phyloP scores from a whole-genome alignment of 1,140 invertebrate species.

The Aphelenchoides avenae region DNA sequence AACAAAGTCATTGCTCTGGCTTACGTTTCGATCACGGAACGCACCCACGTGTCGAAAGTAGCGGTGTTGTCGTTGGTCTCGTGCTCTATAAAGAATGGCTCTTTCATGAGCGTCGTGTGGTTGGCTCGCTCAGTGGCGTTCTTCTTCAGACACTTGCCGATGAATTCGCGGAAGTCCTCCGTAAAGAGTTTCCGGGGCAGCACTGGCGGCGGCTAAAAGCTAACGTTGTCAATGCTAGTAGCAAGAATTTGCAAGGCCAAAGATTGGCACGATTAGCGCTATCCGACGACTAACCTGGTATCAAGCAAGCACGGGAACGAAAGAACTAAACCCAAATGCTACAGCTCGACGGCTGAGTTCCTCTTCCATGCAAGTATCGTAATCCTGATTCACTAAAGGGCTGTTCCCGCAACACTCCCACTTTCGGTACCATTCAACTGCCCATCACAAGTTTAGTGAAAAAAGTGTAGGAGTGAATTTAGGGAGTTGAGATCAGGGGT shows the following conservation, averaged over 20 bases:
- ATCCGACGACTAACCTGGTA: too few relatives aligned
- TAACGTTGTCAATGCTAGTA: slow-evolving; percentile 20
- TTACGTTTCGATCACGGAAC: slow-evolving; percentile 21
- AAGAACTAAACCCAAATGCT: neutral
- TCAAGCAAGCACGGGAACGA: slow-evolving; percentile 22
- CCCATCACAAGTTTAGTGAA: too few relatives aligned
- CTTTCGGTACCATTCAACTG: too few relatives aligned
- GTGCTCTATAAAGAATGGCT: slow-evolving; percentile 38
- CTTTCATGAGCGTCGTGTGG: slow-evolving; percentile 21
- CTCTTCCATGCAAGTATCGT: too few relatives aligned
- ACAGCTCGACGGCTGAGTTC: too few relatives aligned
- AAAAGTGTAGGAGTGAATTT: too few relatives aligned
- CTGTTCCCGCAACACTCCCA: too few relatives aligned
- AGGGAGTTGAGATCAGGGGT: too few relatives aligned
- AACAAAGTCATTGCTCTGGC: neutral
- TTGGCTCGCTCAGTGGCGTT: slow-evolving; percentile 35
- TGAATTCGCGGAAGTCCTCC: slow-evolving; percentile 36
- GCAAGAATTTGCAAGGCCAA: too few relatives aligned
- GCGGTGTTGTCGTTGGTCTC: slow-evolving; percentile 25
- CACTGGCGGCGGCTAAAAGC: slow-evolving; percentile 33
- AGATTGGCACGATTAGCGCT: too few relatives aligned
- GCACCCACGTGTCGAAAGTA: slow-evolving; percentile 42
- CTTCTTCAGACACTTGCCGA: slow-evolving; percentile 39
- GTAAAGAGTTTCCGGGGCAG: slow-evolving; percentile 41
- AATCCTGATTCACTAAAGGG: too few relatives aligned